phyloP scores from a whole-genome alignment of 1,140 invertebrate genomes.

The Zophobas morio region DNA sequence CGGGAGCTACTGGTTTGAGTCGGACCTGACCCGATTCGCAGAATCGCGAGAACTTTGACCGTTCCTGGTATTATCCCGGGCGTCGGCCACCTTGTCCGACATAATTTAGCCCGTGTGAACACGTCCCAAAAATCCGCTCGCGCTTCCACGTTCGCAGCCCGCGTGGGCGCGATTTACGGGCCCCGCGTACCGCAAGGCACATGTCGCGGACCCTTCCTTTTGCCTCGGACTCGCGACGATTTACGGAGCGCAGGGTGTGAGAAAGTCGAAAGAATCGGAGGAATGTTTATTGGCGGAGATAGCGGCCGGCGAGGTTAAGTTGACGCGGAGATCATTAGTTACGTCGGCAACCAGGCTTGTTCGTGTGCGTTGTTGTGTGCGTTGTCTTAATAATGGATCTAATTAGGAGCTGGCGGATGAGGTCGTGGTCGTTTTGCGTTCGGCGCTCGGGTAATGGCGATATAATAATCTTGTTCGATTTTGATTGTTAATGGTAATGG shows the following conservation, averaged over 20 bases:
- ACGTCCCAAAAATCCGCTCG: neutral
- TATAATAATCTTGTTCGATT: constrained; percentile 12
- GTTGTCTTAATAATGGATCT: constrained; percentile 22
- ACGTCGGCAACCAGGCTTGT: constrained; percentile 32
- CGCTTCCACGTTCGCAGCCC: neutral
- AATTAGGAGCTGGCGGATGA: constrained; percentile 8
- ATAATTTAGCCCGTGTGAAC: constrained; percentile 9
- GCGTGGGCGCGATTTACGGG: too few species aligned
- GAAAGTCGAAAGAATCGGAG: too few species aligned
- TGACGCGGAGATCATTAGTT: constrained; percentile 26
- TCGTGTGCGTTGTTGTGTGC: constrained; percentile 32
- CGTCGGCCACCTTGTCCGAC: neutral
- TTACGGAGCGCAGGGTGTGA: too few species aligned
- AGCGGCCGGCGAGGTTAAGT: neutral
- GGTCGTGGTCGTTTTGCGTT: neutral
- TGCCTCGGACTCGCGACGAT: too few species aligned
- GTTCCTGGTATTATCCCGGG: neutral
- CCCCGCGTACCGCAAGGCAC: too few species aligned
- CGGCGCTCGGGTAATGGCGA: neutral
- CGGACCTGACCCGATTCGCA: too few species aligned
- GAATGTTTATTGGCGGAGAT: too few species aligned
- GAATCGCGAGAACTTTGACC: too few species aligned
- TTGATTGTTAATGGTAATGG: neutral
- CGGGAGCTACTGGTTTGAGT: neutral
- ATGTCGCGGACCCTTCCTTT: too few species aligned